Base-by-base conservation (phyloP, 1,140 invertebrate species). In the Heliconius nattereri region DNA sequence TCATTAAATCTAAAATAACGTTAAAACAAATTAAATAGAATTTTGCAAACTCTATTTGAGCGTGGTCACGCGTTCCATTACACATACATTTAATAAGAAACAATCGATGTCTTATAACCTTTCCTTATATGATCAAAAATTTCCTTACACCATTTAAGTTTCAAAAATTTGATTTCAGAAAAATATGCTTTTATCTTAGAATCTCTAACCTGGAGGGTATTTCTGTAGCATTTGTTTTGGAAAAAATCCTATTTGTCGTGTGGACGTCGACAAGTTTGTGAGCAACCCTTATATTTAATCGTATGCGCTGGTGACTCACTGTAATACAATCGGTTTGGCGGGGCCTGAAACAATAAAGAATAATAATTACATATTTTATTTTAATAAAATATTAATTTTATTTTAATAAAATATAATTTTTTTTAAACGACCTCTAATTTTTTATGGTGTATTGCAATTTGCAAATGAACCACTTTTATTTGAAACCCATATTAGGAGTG, bases 241-340 rank as follows among this genome's bases (percentile, higher is more conserved):
- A 73, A 73, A 66, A 76, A 85, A 81, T 71, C 75, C 75, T 89
- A 90, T 87, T 87, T 91, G 87, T 87, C 85, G 79, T 86, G 84
- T 90, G 91, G 91, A 93, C 91, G 91, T 87, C 73, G 87, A 90
- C 84, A 84, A 88, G 77, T 83, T 78, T 85, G 84, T 92, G 91
- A 92, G 91, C 91, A 90, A 89, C 82, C 74, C 74, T 80, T 84
- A 74, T 52, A 78, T 72, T 76, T 82, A 74, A 74, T 70, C 57
- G 32, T 45, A 81, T 57, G 71, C 77, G 73, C 74, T 54, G 35
- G 70, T 79, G 80, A 81, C 78, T 91, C 86, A 91, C 73, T 90
- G 86, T 73, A 87, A 74, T 16, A 93, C 85, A 49, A 81, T 83
- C 40, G 90, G 89, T 60, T 86, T 91, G 11, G 85, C 86, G 45